Conservation (phyloP, 2,113 vertebrate genomes). For the Platichthys stellatus region DNA sequence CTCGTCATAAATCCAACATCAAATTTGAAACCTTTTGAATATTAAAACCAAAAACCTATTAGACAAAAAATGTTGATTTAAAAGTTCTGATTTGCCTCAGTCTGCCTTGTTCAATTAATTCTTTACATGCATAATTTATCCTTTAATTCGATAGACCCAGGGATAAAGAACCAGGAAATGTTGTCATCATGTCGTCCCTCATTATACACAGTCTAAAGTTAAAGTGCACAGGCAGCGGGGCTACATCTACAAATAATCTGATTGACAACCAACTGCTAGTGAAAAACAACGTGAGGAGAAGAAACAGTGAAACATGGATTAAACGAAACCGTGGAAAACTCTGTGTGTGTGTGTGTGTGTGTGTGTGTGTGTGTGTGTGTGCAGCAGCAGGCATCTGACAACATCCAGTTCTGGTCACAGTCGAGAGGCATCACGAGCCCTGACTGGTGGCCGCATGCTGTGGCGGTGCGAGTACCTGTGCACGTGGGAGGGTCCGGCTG, state of each 20-base stretch:
- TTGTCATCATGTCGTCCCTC: too few relatives aligned
- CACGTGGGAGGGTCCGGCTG: slow-evolving; percentile 95
- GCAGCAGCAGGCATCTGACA: not conserved
- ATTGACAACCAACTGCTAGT: too few relatives aligned
- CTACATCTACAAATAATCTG: too few relatives aligned
- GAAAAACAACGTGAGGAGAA: too few relatives aligned
- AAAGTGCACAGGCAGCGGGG: too few relatives aligned
- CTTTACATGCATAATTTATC: too few relatives aligned
- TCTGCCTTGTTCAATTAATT: too few relatives aligned
- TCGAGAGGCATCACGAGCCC: not conserved
- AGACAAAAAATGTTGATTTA: not conserved
- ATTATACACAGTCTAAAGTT: too few relatives aligned
- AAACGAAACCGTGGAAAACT: not conserved
- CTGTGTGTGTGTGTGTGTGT: not conserved
- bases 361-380: too few relatives aligned
- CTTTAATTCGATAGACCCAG: too few relatives aligned
- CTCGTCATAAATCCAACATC: not conserved
- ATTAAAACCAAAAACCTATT: not conserved
- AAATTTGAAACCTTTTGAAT: not conserved
- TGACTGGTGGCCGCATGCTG: not conserved
- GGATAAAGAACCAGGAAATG: too few relatives aligned
- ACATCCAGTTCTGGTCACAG: slow-evolving; percentile 1
- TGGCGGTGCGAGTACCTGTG: slow-evolving; percentile 79
- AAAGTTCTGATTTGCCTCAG: too few relatives aligned
- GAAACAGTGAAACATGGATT: not conserved